These are phyloP conservation scores for Muricea muricata DNA, from an alignment of 92 coral and sea anemone species.

Conservation along the genomic window DNA sequence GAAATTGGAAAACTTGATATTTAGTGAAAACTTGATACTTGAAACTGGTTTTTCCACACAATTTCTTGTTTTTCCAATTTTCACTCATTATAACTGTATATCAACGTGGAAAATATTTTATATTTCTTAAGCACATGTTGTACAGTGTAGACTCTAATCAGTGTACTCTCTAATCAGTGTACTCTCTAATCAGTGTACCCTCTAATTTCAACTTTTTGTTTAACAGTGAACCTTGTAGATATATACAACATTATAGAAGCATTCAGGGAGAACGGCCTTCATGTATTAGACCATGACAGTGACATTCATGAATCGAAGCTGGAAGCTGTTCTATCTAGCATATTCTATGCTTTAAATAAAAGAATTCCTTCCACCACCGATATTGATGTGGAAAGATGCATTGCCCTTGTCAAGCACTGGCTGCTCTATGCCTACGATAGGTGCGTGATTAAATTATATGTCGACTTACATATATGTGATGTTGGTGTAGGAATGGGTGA, in stretches of 20 bases:
- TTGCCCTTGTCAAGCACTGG: conserved; percentile 95
- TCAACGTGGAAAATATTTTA: too few relatives aligned
- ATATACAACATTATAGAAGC: conserved; percentile 99
- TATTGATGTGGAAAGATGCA: conserved; percentile 93
- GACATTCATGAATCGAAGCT: conserved; percentile 93
- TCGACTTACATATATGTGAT: too few relatives aligned
- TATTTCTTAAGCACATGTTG: background rate
- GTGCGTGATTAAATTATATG: conserved; percentile 26
- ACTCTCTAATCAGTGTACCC: background rate
- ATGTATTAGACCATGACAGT: conserved; percentile 92
- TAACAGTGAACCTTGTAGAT: conserved; percentile 88
- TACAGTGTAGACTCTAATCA: background rate
- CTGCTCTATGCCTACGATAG: conserved; percentile 96
- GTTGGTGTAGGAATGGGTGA: too few relatives aligned
- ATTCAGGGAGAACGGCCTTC: conserved; percentile 95
- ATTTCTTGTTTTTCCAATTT: too few relatives aligned
- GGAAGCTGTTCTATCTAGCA: conserved; percentile 98
- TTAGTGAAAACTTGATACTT: too few relatives aligned
- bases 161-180: background rate
- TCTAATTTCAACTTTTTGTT: background rate
- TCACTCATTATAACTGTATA: too few relatives aligned
- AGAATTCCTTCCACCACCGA: conserved; percentile 89
- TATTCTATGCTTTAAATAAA: conserved; percentile 97
- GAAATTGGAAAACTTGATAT: too few relatives aligned
- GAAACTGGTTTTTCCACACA: too few relatives aligned